Evolutionary conservation across 2,113 vertebrate genomes (phyloP).

Genomic region (Capra hircus): DNA sequence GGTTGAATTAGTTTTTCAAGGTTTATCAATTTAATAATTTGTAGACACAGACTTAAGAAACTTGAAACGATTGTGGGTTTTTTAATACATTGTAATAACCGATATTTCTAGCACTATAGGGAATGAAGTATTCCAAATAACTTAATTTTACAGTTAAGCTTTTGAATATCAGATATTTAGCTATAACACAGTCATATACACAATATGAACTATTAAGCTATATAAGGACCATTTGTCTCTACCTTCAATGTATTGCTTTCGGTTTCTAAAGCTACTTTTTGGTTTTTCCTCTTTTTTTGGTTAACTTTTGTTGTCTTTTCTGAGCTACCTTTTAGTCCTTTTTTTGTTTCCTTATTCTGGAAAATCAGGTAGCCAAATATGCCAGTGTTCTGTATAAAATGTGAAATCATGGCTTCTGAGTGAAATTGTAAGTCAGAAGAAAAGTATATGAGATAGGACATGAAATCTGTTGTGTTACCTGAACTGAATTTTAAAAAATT

Average conservation of each 20-base stretch:
- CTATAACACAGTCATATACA: neutral
- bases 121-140: neutral
- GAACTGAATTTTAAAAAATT: neutral
- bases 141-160: conserved; percentile 30
- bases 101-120: conserved; percentile 11
- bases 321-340: neutral
- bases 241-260: neutral
- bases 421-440: neutral
- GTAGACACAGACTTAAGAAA: neutral
- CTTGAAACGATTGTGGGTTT: conserved; percentile 29
- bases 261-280: neutral
- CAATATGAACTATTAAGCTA: neutral
- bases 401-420: conserved; percentile 27
- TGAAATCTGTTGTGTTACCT: neutral
- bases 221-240: neutral
- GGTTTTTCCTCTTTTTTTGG: neutral
- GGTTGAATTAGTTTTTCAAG: conserved; percentile 28
- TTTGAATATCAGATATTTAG: conserved; percentile 12
- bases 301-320: neutral
- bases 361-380: neutral
- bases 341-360: conserved; percentile 24
- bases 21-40: conserved; percentile 4
- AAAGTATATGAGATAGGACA: neutral
- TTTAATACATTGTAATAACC: conserved; percentile 45
- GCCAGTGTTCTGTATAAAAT: conserved; percentile 38